A percentile compares a stretch with the other conserved stretches of the same genome.
phyloP scores from a whole-genome alignment of 2,113 vertebrate species.

The Prolemur simus region DNA sequence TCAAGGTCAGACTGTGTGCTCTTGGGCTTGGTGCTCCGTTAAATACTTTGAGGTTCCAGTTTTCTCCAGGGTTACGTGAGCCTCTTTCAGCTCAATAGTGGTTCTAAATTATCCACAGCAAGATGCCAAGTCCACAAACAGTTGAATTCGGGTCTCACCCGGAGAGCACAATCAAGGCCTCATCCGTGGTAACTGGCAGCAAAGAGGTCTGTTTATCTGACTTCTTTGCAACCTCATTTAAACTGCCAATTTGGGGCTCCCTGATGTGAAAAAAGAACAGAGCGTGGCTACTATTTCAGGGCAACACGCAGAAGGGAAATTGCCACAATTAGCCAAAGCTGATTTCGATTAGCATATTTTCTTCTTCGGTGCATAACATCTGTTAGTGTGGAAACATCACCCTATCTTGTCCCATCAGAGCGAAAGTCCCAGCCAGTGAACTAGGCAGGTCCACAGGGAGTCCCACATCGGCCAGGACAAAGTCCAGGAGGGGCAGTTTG shows the following conservation, averaged over 20 bases:
- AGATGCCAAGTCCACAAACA: neutral
- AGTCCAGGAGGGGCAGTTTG: neutral
- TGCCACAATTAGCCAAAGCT: constrained; percentile 57
- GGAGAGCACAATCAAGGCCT: neutral
- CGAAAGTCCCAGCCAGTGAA: neutral
- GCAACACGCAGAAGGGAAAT: constrained; percentile 37
- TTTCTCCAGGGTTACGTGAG: neutral
- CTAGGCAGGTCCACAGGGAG: neutral
- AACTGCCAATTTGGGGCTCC: constrained; percentile 62
- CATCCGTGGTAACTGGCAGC: neutral
- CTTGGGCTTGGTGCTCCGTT: neutral
- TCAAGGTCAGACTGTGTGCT: neutral
- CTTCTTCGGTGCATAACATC: constrained; percentile 55
- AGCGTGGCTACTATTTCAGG: constrained; percentile 63
- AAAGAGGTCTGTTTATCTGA: constrained; percentile 15
- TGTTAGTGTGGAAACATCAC: constrained; percentile 61
- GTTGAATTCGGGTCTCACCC: neutral
- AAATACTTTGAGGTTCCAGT: neutral
- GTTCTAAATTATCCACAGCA: neutral
- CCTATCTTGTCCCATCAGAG: constrained; percentile 47
- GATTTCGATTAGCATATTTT: constrained; percentile 66
- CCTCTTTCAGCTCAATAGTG: neutral
- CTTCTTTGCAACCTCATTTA: constrained; percentile 43
- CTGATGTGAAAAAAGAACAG: constrained; percentile 50
- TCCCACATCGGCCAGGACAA: neutral